These are phyloP conservation scores for Marmota monax DNA, from an alignment of 2,113 vertebrate species.

Conservation along the genomic window DNA sequence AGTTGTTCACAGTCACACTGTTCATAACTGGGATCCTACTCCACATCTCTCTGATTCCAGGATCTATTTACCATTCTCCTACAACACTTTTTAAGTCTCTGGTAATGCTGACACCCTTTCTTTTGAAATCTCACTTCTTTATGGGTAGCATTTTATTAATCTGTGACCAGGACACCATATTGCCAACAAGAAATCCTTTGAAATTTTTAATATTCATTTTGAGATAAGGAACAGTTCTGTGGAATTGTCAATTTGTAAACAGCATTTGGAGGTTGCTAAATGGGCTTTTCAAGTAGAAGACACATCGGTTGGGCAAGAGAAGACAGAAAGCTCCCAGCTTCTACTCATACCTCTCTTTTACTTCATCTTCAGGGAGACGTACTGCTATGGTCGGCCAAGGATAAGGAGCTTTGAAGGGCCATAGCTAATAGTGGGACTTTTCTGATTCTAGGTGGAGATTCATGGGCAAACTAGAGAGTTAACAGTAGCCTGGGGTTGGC, in stretches of 20 bases:
- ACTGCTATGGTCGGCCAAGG: neutral
- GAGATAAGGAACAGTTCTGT: neutral
- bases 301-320: fast-evolving
- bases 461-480: neutral
- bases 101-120: neutral
- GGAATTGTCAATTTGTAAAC: neutral
- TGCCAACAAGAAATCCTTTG: neutral
- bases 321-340: neutral
- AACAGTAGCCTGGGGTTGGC: neutral
- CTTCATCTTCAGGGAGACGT: neutral
- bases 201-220: neutral
- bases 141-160: neutral
- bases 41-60: neutral
- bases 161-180: neutral
- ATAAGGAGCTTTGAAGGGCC: neutral
- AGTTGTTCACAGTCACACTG: neutral
- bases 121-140: constrained; percentile 36
- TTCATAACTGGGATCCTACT: neutral
- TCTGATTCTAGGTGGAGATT: neutral
- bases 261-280: neutral
- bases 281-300: neutral
- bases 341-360: neutral
- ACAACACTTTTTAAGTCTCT: neutral
- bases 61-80: neutral
- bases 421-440: neutral